Base-by-base conservation (phyloP, 2,888 invertebrate species). In the Anoncus sp. region DNA sequence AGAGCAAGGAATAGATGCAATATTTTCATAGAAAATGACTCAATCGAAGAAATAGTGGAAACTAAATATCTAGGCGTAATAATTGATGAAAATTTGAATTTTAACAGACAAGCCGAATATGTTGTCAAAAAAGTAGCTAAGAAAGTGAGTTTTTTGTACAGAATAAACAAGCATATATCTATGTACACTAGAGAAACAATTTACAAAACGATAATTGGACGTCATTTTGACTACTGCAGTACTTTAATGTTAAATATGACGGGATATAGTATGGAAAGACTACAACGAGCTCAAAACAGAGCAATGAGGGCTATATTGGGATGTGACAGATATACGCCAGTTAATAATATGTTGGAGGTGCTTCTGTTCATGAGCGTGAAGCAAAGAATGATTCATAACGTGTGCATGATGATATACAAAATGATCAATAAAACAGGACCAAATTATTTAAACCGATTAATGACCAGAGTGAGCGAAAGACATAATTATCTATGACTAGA, bases 31-130 rank as follows among this genome's bases (percentile, higher is more conserved):
- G 10, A 51, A 16, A 49, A 75, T 53, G 66, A 47, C 10, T 18
- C 10, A 1, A 14, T 79, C 12, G 53, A 72, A 14, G 47, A 62
- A 31, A 70, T 82, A 0, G 24, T 65, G 4, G 31, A 16, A 49
- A 77, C 79, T 1, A 79, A 77, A 38, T 82, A 82, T 14, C 16
- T 82, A 4, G 77, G 73, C 9, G 38, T 80, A 24, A 76, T 82
- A 3, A 77, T 78, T 20, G 78, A 82, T 31, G n/a, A 59, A 40
- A 63, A 53, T 9, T 22, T 78, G n/a, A 47, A 18, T 31, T 77
- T 77, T 43, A 51, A 67, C n/a, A 40, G 49, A 20, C 69, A 80
- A 47, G 71, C 51, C 20, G 55, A 70, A 10, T 71, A 71, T 53
- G 59, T 66, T 22, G 24, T 55, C 10, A 77, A 75, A 71, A 40